These are phyloP conservation scores for Augochlorella aurata DNA, from an alignment of 2,888 invertebrate genomes.

Conservation along the genomic window DNA sequence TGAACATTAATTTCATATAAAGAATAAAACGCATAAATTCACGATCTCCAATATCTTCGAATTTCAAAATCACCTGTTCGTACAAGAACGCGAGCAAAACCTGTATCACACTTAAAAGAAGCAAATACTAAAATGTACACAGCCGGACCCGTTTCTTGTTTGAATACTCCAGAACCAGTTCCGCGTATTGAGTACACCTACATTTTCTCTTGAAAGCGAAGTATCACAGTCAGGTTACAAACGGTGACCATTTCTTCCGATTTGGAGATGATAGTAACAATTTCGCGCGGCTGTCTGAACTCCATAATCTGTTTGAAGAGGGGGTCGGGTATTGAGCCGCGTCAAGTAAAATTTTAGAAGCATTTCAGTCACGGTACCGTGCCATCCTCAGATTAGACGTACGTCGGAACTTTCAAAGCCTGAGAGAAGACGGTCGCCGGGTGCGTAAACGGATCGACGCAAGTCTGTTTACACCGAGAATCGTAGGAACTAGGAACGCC, in stretches of 20 bases:
- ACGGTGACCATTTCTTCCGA: background rate
- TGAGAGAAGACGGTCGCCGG: background rate
- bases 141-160: no score
- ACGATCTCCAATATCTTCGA: no score
- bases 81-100: no score
- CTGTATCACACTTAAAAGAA: no score
- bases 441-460: constrained; percentile 21
- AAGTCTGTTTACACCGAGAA: constrained; percentile 17
- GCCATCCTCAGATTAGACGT: constrained; percentile 24
- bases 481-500: background rate
- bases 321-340: background rate
- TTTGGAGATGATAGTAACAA: background rate
- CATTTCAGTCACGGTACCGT: constrained; percentile 19
- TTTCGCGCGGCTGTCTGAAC: background rate
- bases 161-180: no score
- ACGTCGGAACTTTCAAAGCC: background rate
- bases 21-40: no score
- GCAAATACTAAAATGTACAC: no score
- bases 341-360: constrained; percentile 17
- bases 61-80: no score
- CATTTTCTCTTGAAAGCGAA: no score
- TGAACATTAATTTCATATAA: no score
- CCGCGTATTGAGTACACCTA: no score
- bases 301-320: background rate
- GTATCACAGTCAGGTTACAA: no score